These are phyloP conservation scores for Scolopax mira DNA, from an alignment of 2,113 vertebrate species.

Conservation along the genomic window DNA sequence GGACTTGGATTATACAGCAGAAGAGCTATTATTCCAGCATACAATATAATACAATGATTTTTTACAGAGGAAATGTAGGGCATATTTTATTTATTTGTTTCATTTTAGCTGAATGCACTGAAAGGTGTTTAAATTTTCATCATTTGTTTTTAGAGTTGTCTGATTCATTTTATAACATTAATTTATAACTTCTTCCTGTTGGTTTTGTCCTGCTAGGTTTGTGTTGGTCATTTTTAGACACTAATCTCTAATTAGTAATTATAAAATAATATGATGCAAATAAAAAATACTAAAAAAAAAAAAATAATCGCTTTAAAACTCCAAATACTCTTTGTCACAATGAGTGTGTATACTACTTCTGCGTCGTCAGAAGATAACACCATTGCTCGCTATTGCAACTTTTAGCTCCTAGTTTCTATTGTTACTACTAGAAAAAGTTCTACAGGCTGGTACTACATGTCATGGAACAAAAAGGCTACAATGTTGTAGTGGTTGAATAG, in stretches of 20 bases:
- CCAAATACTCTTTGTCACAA: background rate
- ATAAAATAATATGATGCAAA: background rate
- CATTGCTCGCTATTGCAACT: background rate
- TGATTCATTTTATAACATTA: background rate
- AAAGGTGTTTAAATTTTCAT: background rate
- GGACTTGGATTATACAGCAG: background rate
- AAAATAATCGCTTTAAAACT: background rate
- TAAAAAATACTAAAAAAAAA: background rate
- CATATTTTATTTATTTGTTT: background rate
- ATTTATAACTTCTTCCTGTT: background rate
- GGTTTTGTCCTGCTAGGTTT: background rate
- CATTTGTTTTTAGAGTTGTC: background rate
- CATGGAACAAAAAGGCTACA: background rate
- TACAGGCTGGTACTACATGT: background rate
- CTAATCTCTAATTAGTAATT: background rate
- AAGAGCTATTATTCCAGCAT: background rate
- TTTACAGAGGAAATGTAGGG: background rate
- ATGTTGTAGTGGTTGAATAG: conserved; percentile 25
- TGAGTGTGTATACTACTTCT: background rate
- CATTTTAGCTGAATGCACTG: background rate
- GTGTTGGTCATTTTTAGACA: background rate
- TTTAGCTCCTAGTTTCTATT: background rate
- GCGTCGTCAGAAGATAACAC: background rate
- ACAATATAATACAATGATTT: background rate
- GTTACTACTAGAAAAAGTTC: background rate